These are phyloP conservation scores for Fistularia commersonii DNA, from an alignment of 2,797 vertebrate species.

Conservation along the genomic window DNA sequence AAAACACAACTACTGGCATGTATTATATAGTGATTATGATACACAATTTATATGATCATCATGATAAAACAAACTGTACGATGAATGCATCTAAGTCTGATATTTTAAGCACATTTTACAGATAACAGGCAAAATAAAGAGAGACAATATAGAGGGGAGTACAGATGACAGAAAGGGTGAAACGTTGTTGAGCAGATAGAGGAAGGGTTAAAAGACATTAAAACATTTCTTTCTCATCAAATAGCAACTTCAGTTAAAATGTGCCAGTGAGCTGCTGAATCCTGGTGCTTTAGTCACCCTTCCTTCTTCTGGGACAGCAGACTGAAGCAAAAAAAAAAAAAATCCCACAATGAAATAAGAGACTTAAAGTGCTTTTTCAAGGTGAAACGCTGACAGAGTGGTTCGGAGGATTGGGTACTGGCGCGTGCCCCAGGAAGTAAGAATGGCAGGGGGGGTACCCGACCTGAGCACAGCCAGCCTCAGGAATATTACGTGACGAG, in stretches of 20 bases:
- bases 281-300: constrained; percentile 6
- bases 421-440: constrained; percentile 8
- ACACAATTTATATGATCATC: no score
- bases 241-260: constrained; percentile 70
- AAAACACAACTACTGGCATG: no score
- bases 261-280: constrained; percentile 59
- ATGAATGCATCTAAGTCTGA: no score
- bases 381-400: constrained; percentile 57
- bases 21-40: no score
- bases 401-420: constrained; percentile 29
- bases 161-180: constrained; percentile 26
- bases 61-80: no score
- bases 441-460: not conserved
- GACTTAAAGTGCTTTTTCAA: constrained; percentile 60
- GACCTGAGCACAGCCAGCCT: constrained; percentile 35
- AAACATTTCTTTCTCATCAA: constrained; percentile 68
- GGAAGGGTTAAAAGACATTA: constrained; percentile 74
- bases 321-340: constrained; percentile 31
- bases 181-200: constrained; percentile 42
- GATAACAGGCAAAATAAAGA: no score
- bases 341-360: constrained; percentile 54
- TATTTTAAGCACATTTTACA: no score
- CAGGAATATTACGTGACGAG: constrained; percentile 23
- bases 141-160: not conserved
- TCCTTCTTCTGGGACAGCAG: constrained; percentile 54